Percentiles rank a stretch among this genome's conserved stretches.
These are phyloP conservation scores for Melanchra persicariae DNA, from an alignment of 2,888 invertebrate genomes.

Conservation along the genomic window DNA sequence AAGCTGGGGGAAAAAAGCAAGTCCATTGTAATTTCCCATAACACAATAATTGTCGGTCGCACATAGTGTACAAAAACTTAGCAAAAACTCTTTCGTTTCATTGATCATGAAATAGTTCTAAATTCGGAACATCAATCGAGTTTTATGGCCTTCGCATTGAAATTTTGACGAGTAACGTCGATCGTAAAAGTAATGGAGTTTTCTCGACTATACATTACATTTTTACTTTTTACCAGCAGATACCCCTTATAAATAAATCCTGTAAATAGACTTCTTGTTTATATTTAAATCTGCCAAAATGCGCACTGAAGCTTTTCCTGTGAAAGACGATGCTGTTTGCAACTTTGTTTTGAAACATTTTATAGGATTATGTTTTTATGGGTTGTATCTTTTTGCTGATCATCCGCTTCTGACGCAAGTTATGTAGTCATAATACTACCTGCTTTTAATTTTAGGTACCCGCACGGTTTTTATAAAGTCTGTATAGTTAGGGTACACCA, in stretches of 20 bases:
- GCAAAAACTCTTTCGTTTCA: slow-evolving; percentile 47
- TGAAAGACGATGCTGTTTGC: slow-evolving; percentile 8
- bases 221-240: slow-evolving; percentile 63
- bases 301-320: slow-evolving; percentile 26
- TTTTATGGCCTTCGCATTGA: slow-evolving; percentile 74
- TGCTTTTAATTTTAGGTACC: not conserved
- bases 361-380: slow-evolving; percentile 31
- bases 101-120: slow-evolving; percentile 64
- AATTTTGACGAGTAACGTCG: slow-evolving; percentile 68
- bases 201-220: slow-evolving; percentile 47
- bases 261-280: slow-evolving; percentile 55
- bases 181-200: slow-evolving; percentile 72
- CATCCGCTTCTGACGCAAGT: slow-evolving; percentile 10
- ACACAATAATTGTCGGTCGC: slow-evolving; percentile 19
- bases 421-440: slow-evolving; percentile 2
- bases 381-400: slow-evolving; percentile 12
- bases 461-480: not conserved
- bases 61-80: slow-evolving; percentile 43
- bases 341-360: slow-evolving; percentile 30
- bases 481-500: too few species aligned
- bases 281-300: slow-evolving; percentile 49
- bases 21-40: slow-evolving; percentile 29
- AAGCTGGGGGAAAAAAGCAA: not conserved
- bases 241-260: slow-evolving; percentile 57
- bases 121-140: slow-evolving; percentile 71